Evolutionary conservation across 2,113 vertebrate species (phyloP).

Genomic region (Anser cygnoides): DNA sequence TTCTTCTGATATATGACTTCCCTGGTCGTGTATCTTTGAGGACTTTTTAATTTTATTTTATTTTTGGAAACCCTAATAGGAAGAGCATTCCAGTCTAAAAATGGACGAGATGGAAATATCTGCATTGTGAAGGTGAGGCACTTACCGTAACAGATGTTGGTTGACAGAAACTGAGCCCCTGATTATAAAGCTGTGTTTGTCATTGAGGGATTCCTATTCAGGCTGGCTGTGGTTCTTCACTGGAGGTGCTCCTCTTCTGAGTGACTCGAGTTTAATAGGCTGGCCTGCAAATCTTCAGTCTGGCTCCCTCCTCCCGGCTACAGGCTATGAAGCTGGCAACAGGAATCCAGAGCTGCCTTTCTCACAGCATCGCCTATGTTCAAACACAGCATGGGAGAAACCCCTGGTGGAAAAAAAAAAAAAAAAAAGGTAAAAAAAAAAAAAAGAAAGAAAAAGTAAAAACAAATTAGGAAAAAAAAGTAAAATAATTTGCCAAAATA

Average conservation of each 20-base stretch:
- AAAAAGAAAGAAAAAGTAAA: too few species aligned
- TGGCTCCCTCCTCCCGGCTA: not conserved
- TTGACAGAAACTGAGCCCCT: not conserved
- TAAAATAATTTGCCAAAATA: not conserved
- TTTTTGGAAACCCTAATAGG: not conserved
- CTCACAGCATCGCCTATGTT: not conserved
- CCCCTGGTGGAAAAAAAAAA: fast-evolving
- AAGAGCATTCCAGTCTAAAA: not conserved
- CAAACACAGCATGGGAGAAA: not conserved
- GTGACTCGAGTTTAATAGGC: not conserved
- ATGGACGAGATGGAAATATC: not conserved
- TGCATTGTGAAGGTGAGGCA: not conserved
- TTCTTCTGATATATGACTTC: not conserved
- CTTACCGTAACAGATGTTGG: not conserved
- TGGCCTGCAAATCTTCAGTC: not conserved
- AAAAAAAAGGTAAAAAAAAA: not conserved
- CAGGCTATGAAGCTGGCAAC: not conserved
- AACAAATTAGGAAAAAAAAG: too few species aligned
- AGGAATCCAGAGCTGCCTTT: not conserved
- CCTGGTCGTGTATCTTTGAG: not conserved
- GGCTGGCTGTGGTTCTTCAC: not conserved
- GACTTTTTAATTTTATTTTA: not conserved
- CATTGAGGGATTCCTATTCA: not conserved
- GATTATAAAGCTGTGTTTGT: not conserved
- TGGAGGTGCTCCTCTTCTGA: not conserved